phyloP scores from a whole-genome alignment of 2,113 vertebrate genomes.

The Nymphicus hollandicus region DNA sequence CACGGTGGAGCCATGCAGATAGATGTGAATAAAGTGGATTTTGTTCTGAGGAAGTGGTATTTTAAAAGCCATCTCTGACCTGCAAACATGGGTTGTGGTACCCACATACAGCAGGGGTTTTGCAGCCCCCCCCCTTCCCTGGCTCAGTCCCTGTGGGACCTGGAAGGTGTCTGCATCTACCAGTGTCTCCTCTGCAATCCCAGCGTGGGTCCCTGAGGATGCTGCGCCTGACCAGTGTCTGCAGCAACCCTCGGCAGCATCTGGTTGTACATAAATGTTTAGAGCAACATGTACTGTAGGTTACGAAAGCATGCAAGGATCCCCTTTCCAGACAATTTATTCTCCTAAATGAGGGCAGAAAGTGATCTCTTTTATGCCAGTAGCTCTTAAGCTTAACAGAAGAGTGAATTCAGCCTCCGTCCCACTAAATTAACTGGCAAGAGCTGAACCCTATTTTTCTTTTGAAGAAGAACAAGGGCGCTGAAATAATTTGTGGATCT shows the following conservation, averaged over 20 bases:
- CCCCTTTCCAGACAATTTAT: background rate
- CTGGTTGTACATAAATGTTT: background rate
- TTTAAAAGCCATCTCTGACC: rapidly evolving
- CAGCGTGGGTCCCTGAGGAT: rapidly evolving
- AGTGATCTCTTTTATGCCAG: background rate
- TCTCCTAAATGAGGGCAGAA: background rate
- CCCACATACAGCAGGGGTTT: rapidly evolving
- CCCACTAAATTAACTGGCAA: constrained; percentile 63
- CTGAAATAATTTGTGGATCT: constrained; percentile 72
- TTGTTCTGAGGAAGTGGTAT: rapidly evolving
- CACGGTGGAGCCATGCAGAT: background rate
- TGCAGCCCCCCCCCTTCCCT: rapidly evolving
- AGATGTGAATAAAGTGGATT: background rate
- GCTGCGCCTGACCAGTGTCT: background rate
- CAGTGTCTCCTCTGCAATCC: background rate
- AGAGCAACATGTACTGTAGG: background rate
- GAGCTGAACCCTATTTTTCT: constrained; percentile 71
- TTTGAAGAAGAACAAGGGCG: constrained; percentile 37
- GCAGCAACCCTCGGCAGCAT: background rate
- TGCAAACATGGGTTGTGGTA: too few species aligned
- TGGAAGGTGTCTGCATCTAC: background rate
- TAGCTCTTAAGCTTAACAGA: background rate
- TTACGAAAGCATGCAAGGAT: background rate
- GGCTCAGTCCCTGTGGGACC: rapidly evolving
- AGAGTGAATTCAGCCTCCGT: background rate